Conservation (phyloP, 2,888 invertebrate genomes). For the Smittia aterrima region DNA sequence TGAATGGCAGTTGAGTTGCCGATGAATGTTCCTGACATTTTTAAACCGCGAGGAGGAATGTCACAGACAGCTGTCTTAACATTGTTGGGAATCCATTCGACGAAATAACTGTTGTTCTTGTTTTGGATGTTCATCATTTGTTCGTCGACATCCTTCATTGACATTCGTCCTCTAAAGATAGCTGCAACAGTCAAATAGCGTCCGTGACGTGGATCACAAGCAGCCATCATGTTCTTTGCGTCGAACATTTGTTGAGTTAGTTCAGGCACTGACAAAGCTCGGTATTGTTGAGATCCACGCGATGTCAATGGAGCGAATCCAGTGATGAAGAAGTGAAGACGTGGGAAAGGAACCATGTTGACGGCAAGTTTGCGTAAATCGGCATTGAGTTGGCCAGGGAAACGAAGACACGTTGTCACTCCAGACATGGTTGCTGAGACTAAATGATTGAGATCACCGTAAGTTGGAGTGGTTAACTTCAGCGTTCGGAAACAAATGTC, state of each 20-base stretch:
- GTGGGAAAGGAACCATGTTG: slow-evolving; percentile 94
- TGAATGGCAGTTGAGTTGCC: slow-evolving; percentile 75
- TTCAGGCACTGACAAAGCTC: slow-evolving; percentile 69
- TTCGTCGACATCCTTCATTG: slow-evolving; percentile 76
- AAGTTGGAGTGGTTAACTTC: slow-evolving; percentile 71
- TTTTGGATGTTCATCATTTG: slow-evolving; percentile 68
- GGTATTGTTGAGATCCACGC: slow-evolving; percentile 62
- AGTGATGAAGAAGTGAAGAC: slow-evolving; percentile 86
- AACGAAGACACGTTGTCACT: slow-evolving; percentile 79
- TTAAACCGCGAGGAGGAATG: slow-evolving; percentile 72
- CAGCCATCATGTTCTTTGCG: slow-evolving; percentile 76
- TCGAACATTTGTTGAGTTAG: slow-evolving; percentile 77
- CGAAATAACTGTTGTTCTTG: slow-evolving; percentile 63
- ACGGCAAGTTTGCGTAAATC: slow-evolving; percentile 84
- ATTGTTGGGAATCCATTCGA: slow-evolving; percentile 77
- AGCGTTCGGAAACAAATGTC: slow-evolving; percentile 90
- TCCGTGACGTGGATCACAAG: slow-evolving; percentile 70
- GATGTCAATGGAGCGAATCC: slow-evolving; percentile 79
- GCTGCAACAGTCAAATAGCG: slow-evolving; percentile 70
- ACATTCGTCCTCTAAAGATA: slow-evolving; percentile 69
- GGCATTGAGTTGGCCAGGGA: slow-evolving; percentile 88
- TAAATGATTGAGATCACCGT: slow-evolving; percentile 85
- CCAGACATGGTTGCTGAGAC: slow-evolving; percentile 85
- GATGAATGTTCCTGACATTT: slow-evolving; percentile 78
- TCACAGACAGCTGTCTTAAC: slow-evolving; percentile 79